Conservation (phyloP, 1,140 invertebrate genomes). For the Leptinotarsa defecta region DNA sequence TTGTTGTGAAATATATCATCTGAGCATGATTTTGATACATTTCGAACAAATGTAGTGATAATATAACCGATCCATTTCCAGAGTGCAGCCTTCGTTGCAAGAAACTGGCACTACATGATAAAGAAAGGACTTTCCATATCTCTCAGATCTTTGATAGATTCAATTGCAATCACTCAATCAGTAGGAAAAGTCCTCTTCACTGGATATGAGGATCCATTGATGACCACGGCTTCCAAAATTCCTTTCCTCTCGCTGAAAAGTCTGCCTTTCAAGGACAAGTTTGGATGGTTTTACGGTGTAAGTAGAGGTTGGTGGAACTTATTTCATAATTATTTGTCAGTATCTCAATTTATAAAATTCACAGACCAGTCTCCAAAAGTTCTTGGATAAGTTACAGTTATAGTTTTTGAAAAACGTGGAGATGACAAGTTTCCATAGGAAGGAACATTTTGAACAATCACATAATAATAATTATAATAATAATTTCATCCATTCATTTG, state of each 20-base stretch:
- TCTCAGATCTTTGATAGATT: slow-evolving; percentile 59
- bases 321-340: no score
- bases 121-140: slow-evolving; percentile 64
- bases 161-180: slow-evolving; percentile 66
- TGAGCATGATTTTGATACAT: no score
- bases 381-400: no score
- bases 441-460: no score
- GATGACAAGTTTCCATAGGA: no score
- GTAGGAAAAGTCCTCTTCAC: slow-evolving; percentile 76
- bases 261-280: slow-evolving; percentile 68
- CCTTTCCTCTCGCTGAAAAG: slow-evolving; percentile 61
- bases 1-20: no score
- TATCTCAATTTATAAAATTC: no score
- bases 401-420: no score
- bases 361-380: no score
- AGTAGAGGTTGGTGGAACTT: slow-evolving; percentile 39
- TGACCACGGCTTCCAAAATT: slow-evolving; percentile 65
- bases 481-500: no score
- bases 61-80: slow-evolving; percentile 53
- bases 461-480: no score
- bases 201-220: slow-evolving; percentile 73
- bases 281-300: slow-evolving; percentile 85
- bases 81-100: slow-evolving; percentile 68
- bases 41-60: no score
- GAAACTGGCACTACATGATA: slow-evolving; percentile 60